Evolutionary conservation across 2,113 vertebrate species (phyloP), one percentile per base, ranked within the genome.

Genomic region (Oncorhynchus clarkii): DNA sequence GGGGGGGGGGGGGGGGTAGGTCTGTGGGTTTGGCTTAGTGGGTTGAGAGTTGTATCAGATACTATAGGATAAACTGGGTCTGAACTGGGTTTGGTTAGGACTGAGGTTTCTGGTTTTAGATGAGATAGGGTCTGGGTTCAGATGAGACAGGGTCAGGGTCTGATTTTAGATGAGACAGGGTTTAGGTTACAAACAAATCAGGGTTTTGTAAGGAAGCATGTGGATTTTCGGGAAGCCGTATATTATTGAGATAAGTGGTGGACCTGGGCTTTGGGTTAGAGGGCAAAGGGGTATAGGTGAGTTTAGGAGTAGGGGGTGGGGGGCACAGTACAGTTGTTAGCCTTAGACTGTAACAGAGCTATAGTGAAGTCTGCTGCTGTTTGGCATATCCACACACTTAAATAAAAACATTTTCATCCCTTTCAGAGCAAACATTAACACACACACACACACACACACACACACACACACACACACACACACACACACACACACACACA

Each of bases 181-280:
- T 31, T 68, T 20, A 68, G 31, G 13, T 54, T 54, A 2, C 16
- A 31, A 39, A 68, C 67, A 68, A 39, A 34, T 31, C 8, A 16
- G 16, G 16, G 67, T 68, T 68, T 29, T 71, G 77, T 59, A 81
- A 84, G 85, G 86, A 89, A 88, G 85, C 86, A 78, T 78, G 75
- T 78, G 82, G 86, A 87, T 87, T 74, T 74, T 7, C 16, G 18
- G 67, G 26, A 14, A 29, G 65, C 13, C 65, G 54, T 75, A 29
- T 66, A 79, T 57, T 48, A 51, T 34, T 8, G 3, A 45, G 57
- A 59, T 78, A 49, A 16, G 67, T 71, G 29, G 48, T 22, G 57
- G 70, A 31, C 16, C 26, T 14, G 29, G 65, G 26, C 4, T 29
- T 67, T 34, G 6, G 57, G 26, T 2, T 27, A 34, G 76, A 64